phyloP scores from a whole-genome alignment of 35 echinoderm and acorn worm species.

The Ptychodera flava region DNA sequence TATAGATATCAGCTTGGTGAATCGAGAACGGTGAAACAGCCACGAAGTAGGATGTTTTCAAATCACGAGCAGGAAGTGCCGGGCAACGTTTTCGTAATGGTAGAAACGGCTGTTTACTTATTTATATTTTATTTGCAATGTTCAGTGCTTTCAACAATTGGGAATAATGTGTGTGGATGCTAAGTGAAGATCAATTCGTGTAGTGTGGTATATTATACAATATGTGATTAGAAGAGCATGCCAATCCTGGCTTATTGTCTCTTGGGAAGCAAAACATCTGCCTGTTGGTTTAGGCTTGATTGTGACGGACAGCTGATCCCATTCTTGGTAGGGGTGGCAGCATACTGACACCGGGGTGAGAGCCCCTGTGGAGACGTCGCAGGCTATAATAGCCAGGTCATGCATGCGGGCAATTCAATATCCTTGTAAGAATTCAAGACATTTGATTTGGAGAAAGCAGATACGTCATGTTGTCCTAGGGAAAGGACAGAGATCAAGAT shows the following conservation, averaged over 20 bases:
- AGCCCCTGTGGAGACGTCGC: not conserved
- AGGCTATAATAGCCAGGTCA: not conserved
- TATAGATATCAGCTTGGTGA: no score
- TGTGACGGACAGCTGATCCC: not conserved
- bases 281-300: not conserved
- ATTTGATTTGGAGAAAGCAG: not conserved
- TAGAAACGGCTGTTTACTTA: no score
- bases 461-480: not conserved
- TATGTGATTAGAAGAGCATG: not conserved
- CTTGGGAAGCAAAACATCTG: not conserved
- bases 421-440: constrained; percentile 1
- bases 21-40: no score
- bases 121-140: not conserved
- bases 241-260: not conserved
- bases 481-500: not conserved
- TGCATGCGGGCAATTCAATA: not conserved
- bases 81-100: no score
- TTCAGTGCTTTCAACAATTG: not conserved
- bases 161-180: not conserved
- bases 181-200: not conserved
- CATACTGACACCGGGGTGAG: not conserved
- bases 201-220: not conserved
- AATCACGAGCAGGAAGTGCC: no score
- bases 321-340: not conserved
- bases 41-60: no score